Evolutionary conservation across 2,888 invertebrate genomes (phyloP), one percentile per base, ranked within the genome.

Genomic region (Ophonus ardosiacus): DNA sequence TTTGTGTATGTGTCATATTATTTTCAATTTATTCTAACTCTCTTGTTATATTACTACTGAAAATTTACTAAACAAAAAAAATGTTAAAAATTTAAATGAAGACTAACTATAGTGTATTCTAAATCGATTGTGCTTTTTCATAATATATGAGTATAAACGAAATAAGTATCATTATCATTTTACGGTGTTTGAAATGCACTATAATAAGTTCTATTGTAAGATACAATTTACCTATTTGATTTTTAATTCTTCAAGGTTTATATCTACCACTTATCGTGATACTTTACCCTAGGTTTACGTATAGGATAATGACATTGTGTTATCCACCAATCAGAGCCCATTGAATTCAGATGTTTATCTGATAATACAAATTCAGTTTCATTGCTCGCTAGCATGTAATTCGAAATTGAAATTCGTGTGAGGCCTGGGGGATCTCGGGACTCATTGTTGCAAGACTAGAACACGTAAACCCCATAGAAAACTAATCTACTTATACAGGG

Each of bases 341-440:
- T 61, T 81, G 40, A 81, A 65, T 65, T 63, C n/a, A 78, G 78
- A 78, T 78, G 21, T 78, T 56, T 78, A 78, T 78, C 78, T 57
- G 78, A 78, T 78, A 78, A 78, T 78, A 78, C 57, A 31, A 57
- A 78, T 57, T 78, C 57, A 78, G 78, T 57, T 57, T 18, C 13
- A 78, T 78, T 78, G 57, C 78, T 57, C 15, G 78, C 57, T 57
- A 78, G 57, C 78, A 78, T 78, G 57, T 78, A 78, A 78, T 78
- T 78, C 78, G 57, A 78, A 78, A 78, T 78, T 78, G 78, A 78
- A 78, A 78, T 78, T 78, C 78, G 78, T 78, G 78, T 78, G 78
- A 78, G 78, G 78, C 78, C 78, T 78, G n/a, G 13, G 78, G 78
- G 78, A 78, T 78, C 57, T 43, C 43, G 71, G 43, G 43, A 43